phyloP scores from a whole-genome alignment of 2,113 vertebrate genomes.

The Periophthalmodon schlosseri region DNA sequence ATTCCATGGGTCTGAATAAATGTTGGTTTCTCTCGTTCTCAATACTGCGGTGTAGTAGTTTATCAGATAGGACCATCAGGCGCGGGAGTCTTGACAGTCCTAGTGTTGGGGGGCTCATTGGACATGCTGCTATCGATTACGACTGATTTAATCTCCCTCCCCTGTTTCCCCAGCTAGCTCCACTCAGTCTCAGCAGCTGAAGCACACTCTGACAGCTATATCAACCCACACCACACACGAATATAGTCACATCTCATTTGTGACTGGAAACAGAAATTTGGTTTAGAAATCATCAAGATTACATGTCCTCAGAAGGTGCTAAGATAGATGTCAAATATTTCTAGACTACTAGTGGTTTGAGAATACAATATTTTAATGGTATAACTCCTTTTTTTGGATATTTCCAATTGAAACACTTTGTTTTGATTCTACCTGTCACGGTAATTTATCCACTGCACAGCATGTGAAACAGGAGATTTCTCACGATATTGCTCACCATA shows the following conservation, averaged over 20 bases:
- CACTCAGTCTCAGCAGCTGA: conserved; percentile 50
- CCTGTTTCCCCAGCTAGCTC: conserved; percentile 51
- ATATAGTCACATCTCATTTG: background rate
- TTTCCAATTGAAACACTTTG: background rate
- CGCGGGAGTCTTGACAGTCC: conserved; percentile 47
- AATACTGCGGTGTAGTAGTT: conserved; percentile 27
- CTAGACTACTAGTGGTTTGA: background rate
- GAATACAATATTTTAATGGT: background rate
- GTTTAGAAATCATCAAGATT: background rate
- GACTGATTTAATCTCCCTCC: conserved; percentile 66
- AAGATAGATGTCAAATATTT: background rate
- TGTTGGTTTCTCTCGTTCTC: conserved; percentile 9
- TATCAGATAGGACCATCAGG: conserved; percentile 56
- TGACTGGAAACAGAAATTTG: background rate
- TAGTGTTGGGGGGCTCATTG: conserved; percentile 50
- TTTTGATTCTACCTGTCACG: background rate
- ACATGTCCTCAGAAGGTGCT: background rate
- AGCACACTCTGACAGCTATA: conserved; percentile 57
- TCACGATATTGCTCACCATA: background rate
- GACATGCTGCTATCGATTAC: conserved; percentile 63
- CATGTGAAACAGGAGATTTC: background rate
- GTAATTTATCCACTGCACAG: background rate
- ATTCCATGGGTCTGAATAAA: conserved; percentile 13
- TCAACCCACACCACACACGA: conserved; percentile 48
- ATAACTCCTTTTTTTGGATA: background rate